Evolutionary conservation across 2,113 vertebrate genomes (phyloP).

Genomic region (Nothobranchius furzeri): DNA sequence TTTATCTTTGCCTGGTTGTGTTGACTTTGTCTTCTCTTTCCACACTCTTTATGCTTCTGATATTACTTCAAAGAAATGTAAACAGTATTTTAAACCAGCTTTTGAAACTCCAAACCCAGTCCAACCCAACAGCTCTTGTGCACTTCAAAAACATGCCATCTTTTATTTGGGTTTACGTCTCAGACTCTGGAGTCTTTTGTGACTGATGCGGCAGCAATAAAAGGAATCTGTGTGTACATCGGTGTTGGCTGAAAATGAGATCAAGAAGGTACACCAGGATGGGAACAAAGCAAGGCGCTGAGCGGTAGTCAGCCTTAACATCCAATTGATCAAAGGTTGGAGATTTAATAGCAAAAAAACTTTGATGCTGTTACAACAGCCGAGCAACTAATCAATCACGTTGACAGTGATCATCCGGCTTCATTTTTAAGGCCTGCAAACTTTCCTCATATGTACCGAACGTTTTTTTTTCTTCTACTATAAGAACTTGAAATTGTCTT

Average conservation of each 20-base stretch:
- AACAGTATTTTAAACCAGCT: neutral
- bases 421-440: constrained; percentile 17
- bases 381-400: constrained; percentile 41
- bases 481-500: neutral
- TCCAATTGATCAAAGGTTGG: constrained; percentile 53
- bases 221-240: constrained; percentile 28
- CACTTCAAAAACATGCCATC: constrained; percentile 1
- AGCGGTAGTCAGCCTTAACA: constrained; percentile 31
- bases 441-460: constrained; percentile 14
- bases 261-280: constrained; percentile 45
- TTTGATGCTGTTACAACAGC: constrained; percentile 37
- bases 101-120: neutral
- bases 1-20: too few relatives aligned
- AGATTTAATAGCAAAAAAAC: constrained; percentile 35
- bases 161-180: neutral
- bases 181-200: constrained; percentile 7
- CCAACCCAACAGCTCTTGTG: neutral
- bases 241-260: constrained; percentile 31
- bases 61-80: too few relatives aligned
- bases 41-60: too few relatives aligned
- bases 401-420: constrained; percentile 39
- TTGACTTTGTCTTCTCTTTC: too few relatives aligned
- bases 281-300: constrained; percentile 44
- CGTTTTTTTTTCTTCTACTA: constrained; percentile 3
- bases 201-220: constrained; percentile 24